Evolutionary conservation across 2,797 vertebrate species (phyloP), one percentile per base, ranked within the genome.

Genomic region (Aselliscus stoliczkanus): DNA sequence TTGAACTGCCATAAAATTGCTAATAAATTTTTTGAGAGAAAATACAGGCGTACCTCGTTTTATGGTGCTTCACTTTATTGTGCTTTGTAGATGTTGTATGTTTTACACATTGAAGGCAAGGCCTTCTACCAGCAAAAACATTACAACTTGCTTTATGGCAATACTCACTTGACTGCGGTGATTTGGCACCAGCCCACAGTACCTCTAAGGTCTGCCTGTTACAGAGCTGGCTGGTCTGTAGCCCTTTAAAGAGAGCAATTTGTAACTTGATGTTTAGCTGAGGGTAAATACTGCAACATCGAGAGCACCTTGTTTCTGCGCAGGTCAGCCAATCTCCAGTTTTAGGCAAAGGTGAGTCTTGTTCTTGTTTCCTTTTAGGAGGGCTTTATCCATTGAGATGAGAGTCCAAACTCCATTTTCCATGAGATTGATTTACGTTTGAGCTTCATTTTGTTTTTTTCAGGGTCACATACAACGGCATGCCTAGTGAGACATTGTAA

Each of bases 401-500:
- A 79, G 99, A 99, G 27, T 97, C 98, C 96, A 98, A 96, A 90
- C 98, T 99, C 97, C 98, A 98, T 47, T 98, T 98, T 27, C 97
- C 97, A 85, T 96, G 96, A 62, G 98, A 84, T 18, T 69, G 97
- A 90, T 97, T 98, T 44, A 90, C 97, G 98, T 98, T 98, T 94
- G 98, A 98, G 98, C 97, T 99, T 98, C 82, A 99, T 91, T 95
- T 99, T 99, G 97, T 94, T 99, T 98, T 98, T 99, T 83, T 98
- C 96, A 9, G 99, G 99, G 94, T 99, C 99, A 62, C 99, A 99
- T 65, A 98, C 97, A 69, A 99, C 98, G 1, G 97, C 86, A 3
- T 99, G 99, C 80, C 99, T 98, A 94, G 97, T 98, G 70, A 99
- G 98, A 96, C 99, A 99, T 99, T 58, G 99, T 98, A 83, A 99